These are phyloP conservation scores for Actinia equina DNA, from an alignment of 64 coral and sea anemone species.

Conservation along the genomic window DNA sequence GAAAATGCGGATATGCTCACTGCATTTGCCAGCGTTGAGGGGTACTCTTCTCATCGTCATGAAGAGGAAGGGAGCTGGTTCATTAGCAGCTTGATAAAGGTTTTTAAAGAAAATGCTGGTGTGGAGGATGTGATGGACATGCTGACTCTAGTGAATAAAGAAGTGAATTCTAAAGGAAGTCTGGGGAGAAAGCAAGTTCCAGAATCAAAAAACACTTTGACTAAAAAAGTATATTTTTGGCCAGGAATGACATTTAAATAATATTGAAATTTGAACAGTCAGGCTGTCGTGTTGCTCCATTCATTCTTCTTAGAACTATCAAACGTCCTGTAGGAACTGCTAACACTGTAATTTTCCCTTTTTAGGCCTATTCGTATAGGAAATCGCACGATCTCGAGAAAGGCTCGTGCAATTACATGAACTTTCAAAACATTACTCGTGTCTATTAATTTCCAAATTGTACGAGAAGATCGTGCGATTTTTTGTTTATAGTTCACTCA, in stretches of 20 bases:
- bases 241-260: slow-evolving; percentile 26
- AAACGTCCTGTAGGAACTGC: too few species aligned
- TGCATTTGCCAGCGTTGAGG: slow-evolving; percentile 59
- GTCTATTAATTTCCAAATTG: too few species aligned
- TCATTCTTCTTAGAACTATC: too few species aligned
- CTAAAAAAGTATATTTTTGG: slow-evolving; percentile 82
- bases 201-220: slow-evolving; percentile 51
- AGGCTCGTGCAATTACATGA: too few species aligned
- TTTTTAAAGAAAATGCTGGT: slow-evolving; percentile 43
- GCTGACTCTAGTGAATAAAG: slow-evolving; percentile 60
- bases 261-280: too few species aligned
- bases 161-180: slow-evolving; percentile 22
- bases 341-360: too few species aligned
- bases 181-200: slow-evolving; percentile 38
- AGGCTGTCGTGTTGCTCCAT: too few species aligned
- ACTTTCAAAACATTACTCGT: too few species aligned
- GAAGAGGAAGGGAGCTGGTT: slow-evolving; percentile 52
- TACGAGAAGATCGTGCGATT: too few species aligned
- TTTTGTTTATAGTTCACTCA: too few species aligned
- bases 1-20: slow-evolving; percentile 56
- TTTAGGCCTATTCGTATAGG: too few species aligned
- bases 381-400: too few species aligned
- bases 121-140: slow-evolving; percentile 68
- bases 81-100: slow-evolving; percentile 30
- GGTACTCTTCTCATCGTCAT: slow-evolving; percentile 57